These are phyloP conservation scores for Acronicta aceris DNA, from an alignment of 2,888 invertebrate species.

Conservation along the genomic window DNA sequence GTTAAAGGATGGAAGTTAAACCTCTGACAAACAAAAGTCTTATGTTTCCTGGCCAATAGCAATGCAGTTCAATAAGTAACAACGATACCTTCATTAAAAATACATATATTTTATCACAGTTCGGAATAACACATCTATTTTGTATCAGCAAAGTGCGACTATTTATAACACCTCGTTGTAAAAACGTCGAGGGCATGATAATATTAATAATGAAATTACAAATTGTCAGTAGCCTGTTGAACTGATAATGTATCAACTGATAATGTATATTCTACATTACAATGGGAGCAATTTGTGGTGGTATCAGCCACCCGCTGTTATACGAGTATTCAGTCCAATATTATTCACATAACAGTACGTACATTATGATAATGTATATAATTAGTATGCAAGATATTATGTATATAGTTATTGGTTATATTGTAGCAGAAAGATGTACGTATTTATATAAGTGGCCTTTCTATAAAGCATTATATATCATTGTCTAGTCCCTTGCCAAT, in stretches of 20 bases:
- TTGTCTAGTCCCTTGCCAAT: background rate
- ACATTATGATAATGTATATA: slow-evolving; percentile 15
- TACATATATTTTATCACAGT: background rate
- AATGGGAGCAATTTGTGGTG: slow-evolving; percentile 46
- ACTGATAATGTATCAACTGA: slow-evolving; percentile 52
- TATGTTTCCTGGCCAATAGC: background rate
- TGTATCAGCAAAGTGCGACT: slow-evolving; percentile 13
- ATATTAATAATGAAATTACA: slow-evolving; percentile 54
- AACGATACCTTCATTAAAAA: no score
- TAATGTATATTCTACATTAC: slow-evolving; percentile 49
- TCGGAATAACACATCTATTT: slow-evolving; percentile 12
- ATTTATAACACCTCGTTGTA: slow-evolving; percentile 38
- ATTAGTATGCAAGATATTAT: slow-evolving; percentile 5
- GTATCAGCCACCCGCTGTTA: slow-evolving; percentile 27
- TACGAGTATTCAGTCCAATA: slow-evolving; percentile 14
- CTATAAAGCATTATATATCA: background rate
- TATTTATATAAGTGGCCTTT: background rate
- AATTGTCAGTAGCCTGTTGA: slow-evolving; percentile 62
- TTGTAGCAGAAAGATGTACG: background rate
- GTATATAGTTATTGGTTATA: slow-evolving; percentile 9
- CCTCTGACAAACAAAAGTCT: background rate
- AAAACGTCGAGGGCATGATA: slow-evolving; percentile 44
- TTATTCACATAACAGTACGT: slow-evolving; percentile 36
- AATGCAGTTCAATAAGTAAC: no score
- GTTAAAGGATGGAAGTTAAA: background rate